Percentiles rank a stretch among this genome's conserved stretches.
Evolutionary conservation across 2,797 vertebrate genomes (phyloP).

Genomic region (Melanotaenia nigrans): DNA sequence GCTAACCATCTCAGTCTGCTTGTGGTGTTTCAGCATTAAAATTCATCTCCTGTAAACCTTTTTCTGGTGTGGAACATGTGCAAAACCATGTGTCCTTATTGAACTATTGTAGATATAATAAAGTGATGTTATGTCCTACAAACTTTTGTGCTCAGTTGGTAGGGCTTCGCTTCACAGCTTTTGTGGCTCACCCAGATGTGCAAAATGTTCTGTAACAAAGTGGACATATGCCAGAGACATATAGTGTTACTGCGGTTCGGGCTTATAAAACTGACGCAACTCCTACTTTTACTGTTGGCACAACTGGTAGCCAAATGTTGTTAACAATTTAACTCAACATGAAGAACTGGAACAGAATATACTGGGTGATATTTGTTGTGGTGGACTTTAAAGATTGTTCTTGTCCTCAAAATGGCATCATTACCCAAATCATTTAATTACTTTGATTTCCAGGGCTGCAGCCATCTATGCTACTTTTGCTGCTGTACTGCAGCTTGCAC

Average conservation of each 20-base stretch:
- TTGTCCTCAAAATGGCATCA: slow-evolving; percentile 40
- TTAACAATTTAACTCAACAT: slow-evolving; percentile 61
- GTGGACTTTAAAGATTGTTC: slow-evolving; percentile 27
- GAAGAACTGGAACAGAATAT: slow-evolving; percentile 35
- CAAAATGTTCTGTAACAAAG: slow-evolving; percentile 29
- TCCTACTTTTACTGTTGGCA: slow-evolving; percentile 59
- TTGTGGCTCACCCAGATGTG: slow-evolving; percentile 40
- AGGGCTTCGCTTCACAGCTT: slow-evolving; percentile 33
- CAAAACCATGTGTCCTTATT: slow-evolving; percentile 21
- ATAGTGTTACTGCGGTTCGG: slow-evolving; percentile 51
- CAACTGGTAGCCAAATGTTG: slow-evolving; percentile 56
- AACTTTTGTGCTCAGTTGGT: slow-evolving; percentile 29
- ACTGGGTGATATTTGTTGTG: slow-evolving; percentile 49
- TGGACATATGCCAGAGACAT: slow-evolving; percentile 44
- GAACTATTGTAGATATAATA: slow-evolving; percentile 6
- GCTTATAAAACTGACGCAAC: slow-evolving; percentile 63
- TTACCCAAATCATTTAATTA: slow-evolving; percentile 47
- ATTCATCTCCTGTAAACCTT: slow-evolving; percentile 38
- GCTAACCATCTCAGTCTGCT: slow-evolving; percentile 38
- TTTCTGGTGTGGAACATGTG: slow-evolving; percentile 25
- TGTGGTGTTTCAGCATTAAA: slow-evolving; percentile 36
- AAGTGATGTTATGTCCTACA: slow-evolving; percentile 15
- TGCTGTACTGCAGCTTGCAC: slow-evolving; percentile 31
- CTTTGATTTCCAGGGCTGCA: slow-evolving; percentile 26
- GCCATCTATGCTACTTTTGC: slow-evolving; percentile 32